Evolutionary conservation across 2,888 invertebrate genomes (phyloP).

Genomic region (Eugnorisma glareosa): DNA sequence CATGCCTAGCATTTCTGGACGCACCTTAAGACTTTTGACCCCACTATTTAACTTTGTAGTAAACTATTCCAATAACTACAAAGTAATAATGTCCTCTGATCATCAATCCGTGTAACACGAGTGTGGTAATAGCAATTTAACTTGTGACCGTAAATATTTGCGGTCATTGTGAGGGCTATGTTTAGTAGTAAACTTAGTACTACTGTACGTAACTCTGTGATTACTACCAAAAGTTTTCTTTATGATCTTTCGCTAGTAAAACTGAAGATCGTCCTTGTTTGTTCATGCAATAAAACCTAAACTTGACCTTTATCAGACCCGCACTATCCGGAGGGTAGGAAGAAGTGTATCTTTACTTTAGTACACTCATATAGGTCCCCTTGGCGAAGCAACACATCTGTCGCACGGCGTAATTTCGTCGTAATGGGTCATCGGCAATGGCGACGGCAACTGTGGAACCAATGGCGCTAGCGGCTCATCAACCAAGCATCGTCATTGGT

Average conservation of each 20-base stretch:
- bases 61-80: conserved; percentile 37
- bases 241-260: not conserved
- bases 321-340: not conserved
- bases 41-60: not conserved
- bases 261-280: not conserved
- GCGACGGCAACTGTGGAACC: too few relatives aligned
- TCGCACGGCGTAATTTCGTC: not conserved
- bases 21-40: not conserved
- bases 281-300: not conserved
- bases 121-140: conserved; percentile 10
- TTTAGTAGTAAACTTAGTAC: conserved; percentile 14
- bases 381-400: not conserved
- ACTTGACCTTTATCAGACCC: not conserved
- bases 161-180: not conserved
- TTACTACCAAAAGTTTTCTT: not conserved
- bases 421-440: not conserved
- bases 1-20: not conserved
- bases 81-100: conserved; percentile 19
- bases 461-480: too few relatives aligned
- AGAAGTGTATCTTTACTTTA: not conserved
- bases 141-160: conserved; percentile 32
- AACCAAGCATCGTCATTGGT: too few relatives aligned
- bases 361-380: not conserved
- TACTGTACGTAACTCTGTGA: not conserved
- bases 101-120: conserved; percentile 13